A percentile compares a stretch with the other conserved stretches of the same genome.
phyloP scores from a whole-genome alignment of 2,113 vertebrate species.

The Lagenorhynchus albirostris region DNA sequence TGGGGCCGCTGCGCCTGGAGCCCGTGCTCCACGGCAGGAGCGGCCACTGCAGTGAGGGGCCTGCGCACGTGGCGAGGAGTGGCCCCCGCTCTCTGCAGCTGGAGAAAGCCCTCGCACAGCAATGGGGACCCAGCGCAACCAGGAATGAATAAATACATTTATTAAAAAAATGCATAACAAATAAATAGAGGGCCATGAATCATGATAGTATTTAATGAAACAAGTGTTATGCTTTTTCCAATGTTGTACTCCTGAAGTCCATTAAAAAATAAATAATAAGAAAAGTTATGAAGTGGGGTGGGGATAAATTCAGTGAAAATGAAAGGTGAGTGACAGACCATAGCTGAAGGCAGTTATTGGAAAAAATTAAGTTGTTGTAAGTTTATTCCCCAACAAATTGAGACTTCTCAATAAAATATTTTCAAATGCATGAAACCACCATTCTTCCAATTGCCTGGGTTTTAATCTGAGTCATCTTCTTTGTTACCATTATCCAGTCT shows the following conservation, averaged over 20 bases:
- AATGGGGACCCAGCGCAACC: no score
- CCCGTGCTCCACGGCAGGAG: no score
- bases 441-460: neutral
- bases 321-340: neutral
- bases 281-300: neutral
- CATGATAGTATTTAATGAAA: neutral
- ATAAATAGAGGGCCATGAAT: neutral
- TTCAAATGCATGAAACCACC: neutral
- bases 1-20: no score
- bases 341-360: neutral
- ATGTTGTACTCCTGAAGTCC: neutral
- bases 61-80: no score
- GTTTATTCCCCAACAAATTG: neutral
- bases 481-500: neutral
- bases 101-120: no score
- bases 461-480: constrained; percentile 20
- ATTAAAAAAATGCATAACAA: neutral
- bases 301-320: neutral
- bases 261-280: neutral
- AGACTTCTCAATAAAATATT: constrained; percentile 9
- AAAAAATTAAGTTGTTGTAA: neutral
- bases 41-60: no score
- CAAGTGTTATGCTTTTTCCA: neutral
- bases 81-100: no score
- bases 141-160: no score